Conservation (phyloP, 1,140 invertebrate genomes). For the Whitmania pigra region DNA sequence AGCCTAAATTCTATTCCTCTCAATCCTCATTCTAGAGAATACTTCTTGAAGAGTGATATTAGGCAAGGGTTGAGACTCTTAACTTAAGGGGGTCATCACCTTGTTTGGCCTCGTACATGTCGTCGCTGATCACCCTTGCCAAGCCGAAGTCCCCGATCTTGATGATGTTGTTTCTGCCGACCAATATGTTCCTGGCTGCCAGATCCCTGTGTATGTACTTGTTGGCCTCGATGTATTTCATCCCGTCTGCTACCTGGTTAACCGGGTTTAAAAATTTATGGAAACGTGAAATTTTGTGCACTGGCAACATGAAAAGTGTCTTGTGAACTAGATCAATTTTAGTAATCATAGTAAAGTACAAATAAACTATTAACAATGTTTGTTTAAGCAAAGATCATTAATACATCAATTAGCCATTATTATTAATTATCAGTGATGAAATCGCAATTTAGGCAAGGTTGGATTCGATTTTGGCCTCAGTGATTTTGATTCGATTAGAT, state of each 20-base stretch:
- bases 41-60: neutral
- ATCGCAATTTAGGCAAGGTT: too few relatives aligned
- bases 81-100: conserved; percentile 11
- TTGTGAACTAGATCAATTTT: too few relatives aligned
- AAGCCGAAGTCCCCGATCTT: conserved; percentile 84
- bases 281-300: neutral
- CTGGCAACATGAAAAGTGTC: neutral
- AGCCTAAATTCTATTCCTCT: too few relatives aligned
- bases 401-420: too few relatives aligned
- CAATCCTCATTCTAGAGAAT: too few relatives aligned
- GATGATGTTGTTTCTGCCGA: conserved; percentile 83
- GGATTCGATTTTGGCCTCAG: too few relatives aligned
- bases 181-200: conserved; percentile 73
- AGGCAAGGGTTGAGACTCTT: too few relatives aligned
- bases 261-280: neutral
- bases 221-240: conserved; percentile 97
- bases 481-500: too few relatives aligned
- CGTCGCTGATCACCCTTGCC: conserved; percentile 88
- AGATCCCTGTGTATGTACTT: conserved; percentile 81
- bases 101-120: conserved; percentile 86
- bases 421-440: too few relatives aligned
- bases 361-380: too few relatives aligned
- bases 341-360: too few relatives aligned
- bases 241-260: conserved; percentile 83
- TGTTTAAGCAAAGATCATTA: too few relatives aligned